Conservation (phyloP, 2,113 vertebrate genomes). For the Pelobates fuscus region DNA sequence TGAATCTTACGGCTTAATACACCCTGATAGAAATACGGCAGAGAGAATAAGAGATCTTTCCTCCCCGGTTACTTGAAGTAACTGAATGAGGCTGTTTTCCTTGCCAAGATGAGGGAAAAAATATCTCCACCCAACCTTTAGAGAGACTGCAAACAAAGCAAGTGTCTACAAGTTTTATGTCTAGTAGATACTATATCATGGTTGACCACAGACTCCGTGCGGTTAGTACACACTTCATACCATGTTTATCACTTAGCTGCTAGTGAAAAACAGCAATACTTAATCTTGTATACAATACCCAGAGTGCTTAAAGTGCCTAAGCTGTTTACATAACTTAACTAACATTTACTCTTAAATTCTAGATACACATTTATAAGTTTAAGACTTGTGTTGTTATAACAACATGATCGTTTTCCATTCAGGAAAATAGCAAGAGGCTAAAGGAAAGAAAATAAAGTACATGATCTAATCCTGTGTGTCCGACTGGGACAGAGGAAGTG, state of each 20-base stretch:
- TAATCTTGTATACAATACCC: slow-evolving; percentile 20
- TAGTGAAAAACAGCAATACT: slow-evolving; percentile 12
- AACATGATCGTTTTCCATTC: slow-evolving; percentile 3
- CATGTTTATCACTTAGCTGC: slow-evolving; percentile 15
- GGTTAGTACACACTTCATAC: slow-evolving; percentile 3
- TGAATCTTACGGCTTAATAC: background rate
- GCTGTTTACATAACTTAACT: slow-evolving; percentile 23
- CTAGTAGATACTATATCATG: slow-evolving; percentile 5
- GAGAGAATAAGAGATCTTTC: background rate
- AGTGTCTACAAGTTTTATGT: slow-evolving; percentile 53
- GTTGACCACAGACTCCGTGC: slow-evolving; percentile 15
- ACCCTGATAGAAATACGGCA: background rate
- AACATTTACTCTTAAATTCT: slow-evolving; percentile 3
- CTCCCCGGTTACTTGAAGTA: background rate
- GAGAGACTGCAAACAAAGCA: slow-evolving; percentile 49
- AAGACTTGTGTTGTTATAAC: slow-evolving; percentile 29
- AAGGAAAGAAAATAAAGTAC: background rate
- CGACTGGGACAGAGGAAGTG: background rate
- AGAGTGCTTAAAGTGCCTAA: background rate
- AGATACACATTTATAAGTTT: background rate
- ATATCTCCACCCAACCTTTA: slow-evolving; percentile 41
- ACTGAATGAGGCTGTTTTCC: slow-evolving; percentile 7
- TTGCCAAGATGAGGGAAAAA: slow-evolving; percentile 34
- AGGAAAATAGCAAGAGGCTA: background rate
- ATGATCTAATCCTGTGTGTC: background rate